Percentiles rank a stretch among this genome's conserved stretches.
These are phyloP conservation scores for Prinia subflava DNA, from an alignment of 2,113 vertebrate species.

Conservation along the genomic window DNA sequence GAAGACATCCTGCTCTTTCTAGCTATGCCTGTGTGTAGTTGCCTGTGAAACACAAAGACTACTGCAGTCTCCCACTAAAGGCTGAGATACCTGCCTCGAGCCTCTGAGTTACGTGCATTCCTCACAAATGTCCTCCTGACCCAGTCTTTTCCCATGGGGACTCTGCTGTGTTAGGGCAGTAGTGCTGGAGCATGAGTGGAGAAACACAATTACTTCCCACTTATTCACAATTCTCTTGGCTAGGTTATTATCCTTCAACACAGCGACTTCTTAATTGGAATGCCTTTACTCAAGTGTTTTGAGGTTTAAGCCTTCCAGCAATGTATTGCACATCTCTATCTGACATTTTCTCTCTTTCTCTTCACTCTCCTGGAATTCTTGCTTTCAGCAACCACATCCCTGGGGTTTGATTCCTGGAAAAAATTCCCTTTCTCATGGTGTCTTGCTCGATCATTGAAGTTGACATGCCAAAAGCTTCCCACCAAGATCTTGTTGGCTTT, in stretches of 20 bases:
- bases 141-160: background rate
- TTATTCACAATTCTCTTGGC: background rate
- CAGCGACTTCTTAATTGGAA: constrained; percentile 18
- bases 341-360: background rate
- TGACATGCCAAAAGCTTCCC: constrained; percentile 59
- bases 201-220: background rate
- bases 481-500: constrained; percentile 42
- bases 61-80: background rate
- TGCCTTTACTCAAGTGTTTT: background rate
- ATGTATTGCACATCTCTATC: background rate
- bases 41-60: background rate
- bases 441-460: constrained; percentile 25
- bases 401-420: constrained; percentile 52
- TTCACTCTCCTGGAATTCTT: constrained; percentile 18
- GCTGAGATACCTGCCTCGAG: background rate
- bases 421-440: constrained; percentile 24
- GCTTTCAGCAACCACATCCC: constrained; percentile 40
- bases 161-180: background rate
- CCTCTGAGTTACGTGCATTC: background rate
- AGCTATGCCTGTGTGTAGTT: background rate
- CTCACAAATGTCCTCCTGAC: background rate
- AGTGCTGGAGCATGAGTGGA: background rate
- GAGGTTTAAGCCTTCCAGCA: constrained; percentile 16
- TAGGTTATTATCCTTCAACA: background rate
- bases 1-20: background rate